These are phyloP conservation scores for Podarcis muralis DNA, from an alignment of 2,113 vertebrate genomes.

Conservation along the genomic window DNA sequence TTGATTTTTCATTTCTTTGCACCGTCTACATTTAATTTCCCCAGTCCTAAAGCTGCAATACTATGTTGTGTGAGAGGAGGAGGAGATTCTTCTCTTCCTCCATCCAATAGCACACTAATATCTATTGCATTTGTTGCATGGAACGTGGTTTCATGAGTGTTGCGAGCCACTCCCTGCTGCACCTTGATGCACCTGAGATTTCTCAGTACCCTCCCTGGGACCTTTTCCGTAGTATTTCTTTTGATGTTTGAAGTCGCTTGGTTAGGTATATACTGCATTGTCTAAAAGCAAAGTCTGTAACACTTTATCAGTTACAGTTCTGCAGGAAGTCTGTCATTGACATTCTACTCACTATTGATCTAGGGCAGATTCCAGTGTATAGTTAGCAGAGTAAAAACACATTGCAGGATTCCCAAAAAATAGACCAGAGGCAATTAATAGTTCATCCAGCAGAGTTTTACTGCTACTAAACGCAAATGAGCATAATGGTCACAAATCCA, in stretches of 20 bases:
- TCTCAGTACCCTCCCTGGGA: background rate
- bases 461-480: too few relatives aligned
- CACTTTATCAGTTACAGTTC: background rate
- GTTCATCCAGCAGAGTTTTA: too few relatives aligned
- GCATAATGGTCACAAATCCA: too few relatives aligned
- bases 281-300: background rate
- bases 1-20: background rate
- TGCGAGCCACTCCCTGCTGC: background rate
- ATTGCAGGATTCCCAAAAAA: too few relatives aligned
- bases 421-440: too few relatives aligned
- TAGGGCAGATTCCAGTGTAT: too few relatives aligned
- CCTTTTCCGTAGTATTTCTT: background rate
- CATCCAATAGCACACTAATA: background rate
- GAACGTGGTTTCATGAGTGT: background rate
- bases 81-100: background rate
- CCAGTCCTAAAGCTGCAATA: background rate
- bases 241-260: background rate
- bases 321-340: too few relatives aligned
- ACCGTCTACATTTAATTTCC: background rate
- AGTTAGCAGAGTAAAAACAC: too few relatives aligned
- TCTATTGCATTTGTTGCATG: background rate
- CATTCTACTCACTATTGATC: too few relatives aligned
- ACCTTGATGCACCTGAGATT: background rate
- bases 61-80: background rate
- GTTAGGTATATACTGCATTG: background rate